Base-by-base conservation (phyloP, 2,797 vertebrate species). In the Tiaroga cobitis region DNA sequence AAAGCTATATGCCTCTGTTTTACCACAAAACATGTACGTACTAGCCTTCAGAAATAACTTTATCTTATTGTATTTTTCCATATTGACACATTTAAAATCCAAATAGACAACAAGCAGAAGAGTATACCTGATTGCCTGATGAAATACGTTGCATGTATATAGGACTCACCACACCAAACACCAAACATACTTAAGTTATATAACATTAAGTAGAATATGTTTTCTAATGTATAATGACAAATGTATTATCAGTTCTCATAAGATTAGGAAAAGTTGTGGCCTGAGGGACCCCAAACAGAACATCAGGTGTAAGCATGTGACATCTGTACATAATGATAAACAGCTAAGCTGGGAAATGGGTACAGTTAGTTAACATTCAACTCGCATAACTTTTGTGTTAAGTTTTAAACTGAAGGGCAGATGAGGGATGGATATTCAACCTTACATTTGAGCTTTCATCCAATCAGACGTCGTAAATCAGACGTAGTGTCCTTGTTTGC, bases 401-500 rank as follows among this genome's bases (percentile, higher is more conserved):
- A 32, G n/a, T 73, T 63, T 24, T 32, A 68, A 76, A 39, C 41
- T 37, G 18, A 83, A 67, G 80, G 51, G 37, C 37, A 32, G 19
- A 15, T 0, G 10, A 39, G 9, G 61, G 21, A 43, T 0, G 3
- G 21, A 34, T 43, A 59, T 70, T 26, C 26, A 56, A 59, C 65
- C 13, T 84, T 70, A 69, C 59, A 41, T 69, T 84, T 49, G 10
- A 46, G 21, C 68, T 73, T 49, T 29, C 73, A 75, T 68, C 34
- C 32, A 63, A 80, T 83, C 39, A 49, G 56, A 24, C 26, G 1
- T 84, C 69, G 13, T 85, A 65, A 85, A 80, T 74, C 61, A 76
- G 29, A 67, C 19, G 3, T 39, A 37, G 18, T 75, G 76, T 76
- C 61, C 84, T 87, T 85, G 77, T 87, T 89, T 87, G 56, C 85